These are phyloP conservation scores for Balaeniceps rex DNA, from an alignment of 2,113 vertebrate genomes.

Conservation along the genomic window DNA sequence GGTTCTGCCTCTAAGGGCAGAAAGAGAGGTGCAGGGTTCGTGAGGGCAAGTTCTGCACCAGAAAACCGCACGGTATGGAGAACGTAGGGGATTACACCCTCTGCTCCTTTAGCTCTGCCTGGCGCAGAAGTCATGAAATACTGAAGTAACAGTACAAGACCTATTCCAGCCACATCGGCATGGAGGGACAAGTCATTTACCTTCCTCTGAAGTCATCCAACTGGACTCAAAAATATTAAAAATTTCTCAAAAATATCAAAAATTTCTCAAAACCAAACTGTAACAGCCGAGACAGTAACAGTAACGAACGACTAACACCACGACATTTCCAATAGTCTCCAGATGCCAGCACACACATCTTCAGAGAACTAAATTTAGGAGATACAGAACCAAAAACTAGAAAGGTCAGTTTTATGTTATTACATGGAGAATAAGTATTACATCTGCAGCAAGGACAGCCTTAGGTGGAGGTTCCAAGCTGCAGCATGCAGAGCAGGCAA, in stretches of 20 bases:
- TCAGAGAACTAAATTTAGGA: fast-evolving
- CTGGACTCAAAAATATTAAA: fast-evolving
- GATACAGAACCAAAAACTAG: background rate
- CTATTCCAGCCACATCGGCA: fast-evolving
- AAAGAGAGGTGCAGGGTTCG: background rate
- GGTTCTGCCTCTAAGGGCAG: background rate
- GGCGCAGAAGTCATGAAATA: fast-evolving
- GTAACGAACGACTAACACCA: fast-evolving
- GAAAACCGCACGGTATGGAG: fast-evolving
- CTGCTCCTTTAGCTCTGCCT: background rate
- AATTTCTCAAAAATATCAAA: background rate
- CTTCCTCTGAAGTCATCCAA: background rate
- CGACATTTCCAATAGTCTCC: background rate
- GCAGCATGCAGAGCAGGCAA: background rate
- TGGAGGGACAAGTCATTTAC: fast-evolving
- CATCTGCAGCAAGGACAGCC: background rate
- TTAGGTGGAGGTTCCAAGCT: background rate
- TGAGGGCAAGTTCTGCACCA: background rate
- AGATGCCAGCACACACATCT: background rate
- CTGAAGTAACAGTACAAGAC: fast-evolving
- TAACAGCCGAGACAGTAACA: background rate
- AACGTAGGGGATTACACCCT: fast-evolving
- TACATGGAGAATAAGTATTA: fast-evolving
- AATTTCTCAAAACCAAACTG: no score
- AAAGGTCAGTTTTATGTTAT: background rate